These are phyloP conservation scores for Chelonia mydas DNA, from an alignment of 2,797 vertebrate genomes.

Conservation along the genomic window DNA sequence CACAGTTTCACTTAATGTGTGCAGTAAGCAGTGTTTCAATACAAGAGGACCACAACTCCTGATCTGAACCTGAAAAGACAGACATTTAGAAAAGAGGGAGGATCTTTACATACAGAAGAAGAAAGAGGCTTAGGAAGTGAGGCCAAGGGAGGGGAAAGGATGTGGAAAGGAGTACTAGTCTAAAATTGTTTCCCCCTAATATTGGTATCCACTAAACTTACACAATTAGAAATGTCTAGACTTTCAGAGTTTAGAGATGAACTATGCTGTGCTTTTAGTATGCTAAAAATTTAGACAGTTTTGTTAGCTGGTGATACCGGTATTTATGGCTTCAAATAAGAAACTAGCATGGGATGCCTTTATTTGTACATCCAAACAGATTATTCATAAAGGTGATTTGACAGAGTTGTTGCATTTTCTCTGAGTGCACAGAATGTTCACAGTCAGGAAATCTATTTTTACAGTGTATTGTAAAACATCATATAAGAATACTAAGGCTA, in stretches of 20 bases:
- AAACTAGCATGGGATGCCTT: neutral
- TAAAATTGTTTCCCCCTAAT: neutral
- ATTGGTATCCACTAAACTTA: neutral
- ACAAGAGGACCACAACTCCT: conserved; percentile 41
- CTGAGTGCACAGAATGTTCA: neutral
- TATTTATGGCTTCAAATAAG: neutral
- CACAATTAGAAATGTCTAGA: neutral
- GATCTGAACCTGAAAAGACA: conserved; percentile 58
- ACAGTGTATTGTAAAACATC: neutral
- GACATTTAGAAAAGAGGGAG: conserved; percentile 10
- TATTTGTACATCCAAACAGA: neutral
- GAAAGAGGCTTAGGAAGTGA: conserved; percentile 46
- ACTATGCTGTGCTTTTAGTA: neutral
- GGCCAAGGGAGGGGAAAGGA: conserved; percentile 49
- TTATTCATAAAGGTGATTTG: neutral
- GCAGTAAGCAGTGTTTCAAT: conserved; percentile 51
- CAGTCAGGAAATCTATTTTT: neutral
- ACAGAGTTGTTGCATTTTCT: neutral
- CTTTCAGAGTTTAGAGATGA: neutral
- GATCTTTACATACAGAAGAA: conserved; percentile 43
- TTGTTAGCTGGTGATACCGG: neutral
- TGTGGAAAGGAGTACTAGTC: conserved; percentile 27
- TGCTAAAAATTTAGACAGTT: neutral
- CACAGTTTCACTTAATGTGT: conserved; percentile 39
- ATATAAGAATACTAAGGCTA: neutral